phyloP scores from a whole-genome alignment of 2,113 vertebrate species.

The Pipa parva region DNA sequence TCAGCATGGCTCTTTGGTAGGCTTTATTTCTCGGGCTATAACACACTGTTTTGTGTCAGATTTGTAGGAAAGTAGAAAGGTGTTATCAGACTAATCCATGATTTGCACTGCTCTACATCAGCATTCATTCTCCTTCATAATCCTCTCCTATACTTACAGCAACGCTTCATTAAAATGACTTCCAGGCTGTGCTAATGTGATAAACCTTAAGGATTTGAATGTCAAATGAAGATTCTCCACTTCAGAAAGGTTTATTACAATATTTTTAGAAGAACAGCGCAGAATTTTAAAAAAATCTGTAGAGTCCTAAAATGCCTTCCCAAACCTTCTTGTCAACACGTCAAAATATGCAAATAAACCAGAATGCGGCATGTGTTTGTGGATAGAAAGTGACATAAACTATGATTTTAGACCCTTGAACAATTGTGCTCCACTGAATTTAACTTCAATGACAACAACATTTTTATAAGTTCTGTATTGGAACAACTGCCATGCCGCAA shows the following conservation, averaged over 20 bases:
- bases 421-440: too few species aligned
- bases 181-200: slow-evolving; percentile 23
- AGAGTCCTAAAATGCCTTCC: neutral
- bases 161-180: slow-evolving; percentile 25
- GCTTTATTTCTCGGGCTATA: too few species aligned
- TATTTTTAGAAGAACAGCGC: neutral
- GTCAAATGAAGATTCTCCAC: neutral
- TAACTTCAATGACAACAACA: too few species aligned
- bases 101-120: slow-evolving; percentile 13
- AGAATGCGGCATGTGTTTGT: too few species aligned
- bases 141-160: slow-evolving; percentile 12
- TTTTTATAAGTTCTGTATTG: neutral
- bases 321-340: neutral
- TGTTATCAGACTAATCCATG: slow-evolving; percentile 17
- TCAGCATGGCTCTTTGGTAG: neutral
- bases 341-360: too few species aligned
- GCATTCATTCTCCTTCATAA: slow-evolving; percentile 15
- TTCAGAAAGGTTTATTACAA: neutral
- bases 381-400: too few species aligned
- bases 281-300: neutral
- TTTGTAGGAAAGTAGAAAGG: slow-evolving; percentile 2
- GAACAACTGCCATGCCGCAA: neutral
- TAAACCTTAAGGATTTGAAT: slow-evolving; percentile 25
- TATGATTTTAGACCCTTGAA: too few species aligned
- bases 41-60: neutral